phyloP scores from a whole-genome alignment of 2,888 invertebrate genomes.

The Patella pellucida region DNA sequence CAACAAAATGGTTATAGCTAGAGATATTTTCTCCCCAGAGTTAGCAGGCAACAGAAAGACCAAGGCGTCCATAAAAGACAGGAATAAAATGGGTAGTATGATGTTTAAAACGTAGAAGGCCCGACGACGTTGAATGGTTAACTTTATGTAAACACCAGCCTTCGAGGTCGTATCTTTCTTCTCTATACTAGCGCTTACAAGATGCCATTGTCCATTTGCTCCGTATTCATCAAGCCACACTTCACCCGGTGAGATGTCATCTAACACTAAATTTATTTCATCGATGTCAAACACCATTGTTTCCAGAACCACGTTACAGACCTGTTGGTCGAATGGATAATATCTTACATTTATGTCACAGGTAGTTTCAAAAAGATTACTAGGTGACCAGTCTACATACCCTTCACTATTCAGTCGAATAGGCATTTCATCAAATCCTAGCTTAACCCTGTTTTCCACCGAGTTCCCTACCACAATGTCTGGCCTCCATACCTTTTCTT shows the following conservation, averaged over 20 bases:
- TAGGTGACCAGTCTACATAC: slow-evolving; percentile 20
- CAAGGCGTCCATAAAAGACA: slow-evolving; percentile 29
- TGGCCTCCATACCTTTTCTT: slow-evolving; percentile 31
- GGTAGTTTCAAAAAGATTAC: slow-evolving; percentile 24
- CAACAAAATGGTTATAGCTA: slow-evolving; percentile 32
- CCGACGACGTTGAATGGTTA: slow-evolving; percentile 27
- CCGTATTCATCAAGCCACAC: slow-evolving; percentile 16
- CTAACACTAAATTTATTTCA: slow-evolving; percentile 19
- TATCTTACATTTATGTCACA: slow-evolving; percentile 34
- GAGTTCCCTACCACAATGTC: slow-evolving; percentile 28
- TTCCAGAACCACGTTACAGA: slow-evolving; percentile 14
- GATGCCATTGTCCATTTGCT: slow-evolving; percentile 30
- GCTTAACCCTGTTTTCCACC: slow-evolving; percentile 15
- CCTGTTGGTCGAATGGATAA: slow-evolving; percentile 34
- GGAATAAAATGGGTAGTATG: slow-evolving; percentile 28
- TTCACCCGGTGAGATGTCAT: not conserved
- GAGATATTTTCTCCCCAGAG: slow-evolving; percentile 31
- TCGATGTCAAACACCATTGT: not conserved
- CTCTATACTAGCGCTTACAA: slow-evolving; percentile 17
- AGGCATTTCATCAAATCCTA: slow-evolving; percentile 21
- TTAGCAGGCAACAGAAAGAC: slow-evolving; percentile 33
- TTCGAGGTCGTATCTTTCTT: not conserved
- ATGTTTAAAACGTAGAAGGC: slow-evolving; percentile 33
- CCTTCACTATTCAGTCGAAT: slow-evolving; percentile 21
- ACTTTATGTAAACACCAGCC: slow-evolving; percentile 11